Conservation (phyloP, 2,113 vertebrate genomes). For the Nettapus auritus region DNA sequence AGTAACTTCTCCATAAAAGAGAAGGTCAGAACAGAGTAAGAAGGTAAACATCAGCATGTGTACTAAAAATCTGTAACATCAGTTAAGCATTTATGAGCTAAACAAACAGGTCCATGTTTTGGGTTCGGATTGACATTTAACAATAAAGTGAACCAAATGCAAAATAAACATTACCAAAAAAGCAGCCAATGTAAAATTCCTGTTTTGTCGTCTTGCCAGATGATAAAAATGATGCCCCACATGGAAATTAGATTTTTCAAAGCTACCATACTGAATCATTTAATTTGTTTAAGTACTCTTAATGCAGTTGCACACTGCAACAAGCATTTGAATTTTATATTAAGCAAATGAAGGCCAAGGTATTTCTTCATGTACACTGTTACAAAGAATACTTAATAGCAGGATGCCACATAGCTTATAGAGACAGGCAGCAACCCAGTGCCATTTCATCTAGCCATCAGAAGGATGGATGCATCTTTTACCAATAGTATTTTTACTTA, state of each 20-base stretch:
- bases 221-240: constrained; percentile 51
- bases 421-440: background rate
- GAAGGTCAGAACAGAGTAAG: background rate
- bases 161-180: constrained; percentile 28
- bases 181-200: constrained; percentile 23
- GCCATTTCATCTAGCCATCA: background rate
- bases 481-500: background rate
- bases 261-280: constrained; percentile 57
- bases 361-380: background rate
- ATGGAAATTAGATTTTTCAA: constrained; percentile 60
- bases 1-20: background rate
- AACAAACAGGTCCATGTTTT: background rate
- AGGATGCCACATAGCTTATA: background rate
- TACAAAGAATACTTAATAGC: background rate
- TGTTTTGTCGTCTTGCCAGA: constrained; percentile 20
- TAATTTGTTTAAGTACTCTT: constrained; percentile 67
- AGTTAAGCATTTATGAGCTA: background rate
- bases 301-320: constrained; percentile 34
- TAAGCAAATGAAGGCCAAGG: constrained; percentile 54
- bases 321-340: constrained; percentile 63
- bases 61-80: constrained; percentile 12
- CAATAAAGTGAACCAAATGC: constrained; percentile 31
- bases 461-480: background rate
- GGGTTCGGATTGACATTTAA: constrained; percentile 9
- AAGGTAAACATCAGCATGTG: background rate